A percentile compares a stretch with the other conserved stretches of the same genome.
These are phyloP conservation scores for Troglohyphantes excavatus DNA, from an alignment of 2,888 invertebrate genomes.

Conservation along the genomic window DNA sequence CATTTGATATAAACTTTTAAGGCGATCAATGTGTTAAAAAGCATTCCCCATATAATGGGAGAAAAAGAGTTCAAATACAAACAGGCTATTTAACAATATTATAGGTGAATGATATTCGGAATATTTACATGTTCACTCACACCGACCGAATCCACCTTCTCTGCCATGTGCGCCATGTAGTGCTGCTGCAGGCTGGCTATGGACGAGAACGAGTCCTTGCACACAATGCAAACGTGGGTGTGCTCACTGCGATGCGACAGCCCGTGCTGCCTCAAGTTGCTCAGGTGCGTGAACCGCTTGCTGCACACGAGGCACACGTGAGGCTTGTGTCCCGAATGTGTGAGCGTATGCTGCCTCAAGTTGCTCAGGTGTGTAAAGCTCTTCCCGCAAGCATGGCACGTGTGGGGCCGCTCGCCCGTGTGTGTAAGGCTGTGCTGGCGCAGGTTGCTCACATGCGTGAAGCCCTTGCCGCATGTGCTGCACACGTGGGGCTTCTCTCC, in stretches of 20 bases:
- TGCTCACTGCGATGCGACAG: slow-evolving; percentile 35
- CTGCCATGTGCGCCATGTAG: slow-evolving; percentile 49
- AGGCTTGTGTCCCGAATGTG: slow-evolving; percentile 58
- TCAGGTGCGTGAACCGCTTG: slow-evolving; percentile 62
- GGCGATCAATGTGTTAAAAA: no score
- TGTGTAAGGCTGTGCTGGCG: slow-evolving; percentile 68
- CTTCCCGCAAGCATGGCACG: slow-evolving; percentile 63
- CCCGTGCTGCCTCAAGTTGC: slow-evolving; percentile 64
- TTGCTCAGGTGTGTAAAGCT: slow-evolving; percentile 69
- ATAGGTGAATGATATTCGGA: slow-evolving; percentile 64
- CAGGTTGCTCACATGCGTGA: slow-evolving; percentile 64
- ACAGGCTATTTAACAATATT: no score
- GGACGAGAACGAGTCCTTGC: slow-evolving; percentile 44
- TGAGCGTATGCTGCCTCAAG: slow-evolving; percentile 59
- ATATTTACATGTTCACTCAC: slow-evolving; percentile 11
- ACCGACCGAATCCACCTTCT: slow-evolving; percentile 10
- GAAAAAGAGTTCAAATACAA: no score
- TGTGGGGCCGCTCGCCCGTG: slow-evolving; percentile 61
- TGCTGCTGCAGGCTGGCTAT: slow-evolving; percentile 38
- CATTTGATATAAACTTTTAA: no score
- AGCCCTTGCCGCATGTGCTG: slow-evolving; percentile 61
- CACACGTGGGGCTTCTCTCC: slow-evolving; percentile 68
- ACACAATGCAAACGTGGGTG: slow-evolving; percentile 53
- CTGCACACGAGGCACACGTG: slow-evolving; percentile 56
- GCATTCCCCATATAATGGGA: no score